phyloP scores from a whole-genome alignment of 2,797 vertebrate genomes.

The Paedocypris micromegethes region DNA sequence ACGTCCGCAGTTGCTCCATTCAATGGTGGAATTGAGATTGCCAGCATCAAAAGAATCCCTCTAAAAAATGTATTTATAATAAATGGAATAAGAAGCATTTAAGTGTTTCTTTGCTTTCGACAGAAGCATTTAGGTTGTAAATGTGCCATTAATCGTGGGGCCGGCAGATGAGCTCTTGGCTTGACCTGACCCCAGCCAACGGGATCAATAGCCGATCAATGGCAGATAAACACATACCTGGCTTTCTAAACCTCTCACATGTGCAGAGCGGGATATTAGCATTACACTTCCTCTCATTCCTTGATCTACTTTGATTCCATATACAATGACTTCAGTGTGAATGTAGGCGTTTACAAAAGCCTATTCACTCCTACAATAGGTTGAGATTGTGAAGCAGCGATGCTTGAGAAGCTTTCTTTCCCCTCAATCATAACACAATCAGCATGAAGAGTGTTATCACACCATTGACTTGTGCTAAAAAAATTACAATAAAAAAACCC shows the following conservation, averaged over 20 bases:
- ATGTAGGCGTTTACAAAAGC: slow-evolving; percentile 27
- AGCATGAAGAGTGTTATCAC: slow-evolving; percentile 13
- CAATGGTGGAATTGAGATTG: too few species aligned
- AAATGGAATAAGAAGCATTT: not conserved
- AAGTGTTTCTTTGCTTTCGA: not conserved
- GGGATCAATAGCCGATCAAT: slow-evolving; percentile 47
- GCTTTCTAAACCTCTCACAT: slow-evolving; percentile 39
- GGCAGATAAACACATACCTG: slow-evolving; percentile 43
- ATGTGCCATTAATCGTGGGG: not conserved
- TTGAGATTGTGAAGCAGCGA: slow-evolving; percentile 17
- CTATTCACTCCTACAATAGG: slow-evolving; percentile 17
- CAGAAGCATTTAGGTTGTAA: not conserved
- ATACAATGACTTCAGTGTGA: slow-evolving; percentile 16
- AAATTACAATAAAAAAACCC: not conserved
- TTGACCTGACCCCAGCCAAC: slow-evolving; percentile 23
- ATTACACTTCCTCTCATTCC: slow-evolving; percentile 17
- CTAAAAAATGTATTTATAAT: not conserved
- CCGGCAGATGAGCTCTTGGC: slow-evolving; percentile 9
- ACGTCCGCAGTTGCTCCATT: too few species aligned
- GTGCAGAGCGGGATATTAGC: slow-evolving; percentile 35
- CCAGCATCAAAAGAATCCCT: too few species aligned
- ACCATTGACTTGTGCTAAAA: not conserved
- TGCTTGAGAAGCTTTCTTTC: not conserved
- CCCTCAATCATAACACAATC: slow-evolving; percentile 6
- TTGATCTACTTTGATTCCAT: slow-evolving; percentile 16